A percentile compares a stretch with the other conserved stretches of the same genome.
Conservation (phyloP, 2,888 invertebrate genomes). For the Synanthedon andrenaeformis region DNA sequence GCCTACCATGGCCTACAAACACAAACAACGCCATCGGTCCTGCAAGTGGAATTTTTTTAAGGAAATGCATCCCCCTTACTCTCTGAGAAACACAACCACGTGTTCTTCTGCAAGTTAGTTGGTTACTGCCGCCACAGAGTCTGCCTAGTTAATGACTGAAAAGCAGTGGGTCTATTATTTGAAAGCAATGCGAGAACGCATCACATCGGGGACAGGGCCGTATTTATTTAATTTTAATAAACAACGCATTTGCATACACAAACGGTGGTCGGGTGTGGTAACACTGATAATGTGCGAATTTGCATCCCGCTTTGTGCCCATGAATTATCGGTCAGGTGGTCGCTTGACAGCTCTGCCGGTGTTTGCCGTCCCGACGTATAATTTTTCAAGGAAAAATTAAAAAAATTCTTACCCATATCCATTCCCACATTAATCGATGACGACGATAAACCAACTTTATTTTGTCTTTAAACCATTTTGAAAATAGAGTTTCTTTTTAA, state of each 20-base stretch:
- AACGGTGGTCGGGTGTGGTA: constrained; percentile 38
- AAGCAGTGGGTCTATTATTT: background rate
- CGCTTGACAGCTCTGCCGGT: constrained; percentile 15
- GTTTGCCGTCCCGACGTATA: constrained; percentile 3
- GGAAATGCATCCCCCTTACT: too few relatives aligned
- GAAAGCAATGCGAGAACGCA: constrained; percentile 3
- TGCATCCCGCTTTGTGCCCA: constrained; percentile 37
- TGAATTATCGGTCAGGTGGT: constrained; percentile 51
- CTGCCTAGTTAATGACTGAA: constrained; percentile 7
- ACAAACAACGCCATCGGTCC: too few relatives aligned
- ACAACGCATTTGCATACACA: constrained; percentile 52
- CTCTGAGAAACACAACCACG: too few relatives aligned
- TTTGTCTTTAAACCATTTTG: too few relatives aligned
- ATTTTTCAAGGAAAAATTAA: background rate
- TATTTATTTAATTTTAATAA: constrained; percentile 68
- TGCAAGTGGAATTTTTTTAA: constrained; percentile 10
- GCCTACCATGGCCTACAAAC: too few relatives aligned
- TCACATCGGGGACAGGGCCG: constrained; percentile 15
- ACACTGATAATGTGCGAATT: constrained; percentile 51
- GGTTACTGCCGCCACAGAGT: background rate
- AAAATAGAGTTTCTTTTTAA: too few relatives aligned
- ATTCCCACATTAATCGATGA: constrained; percentile 1
- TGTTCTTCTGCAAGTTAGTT: background rate
- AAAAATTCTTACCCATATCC: background rate
- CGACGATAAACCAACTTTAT: constrained; percentile 6